These are phyloP conservation scores for Oreortyx pictus DNA, from an alignment of 2,797 vertebrate species.

Conservation along the genomic window DNA sequence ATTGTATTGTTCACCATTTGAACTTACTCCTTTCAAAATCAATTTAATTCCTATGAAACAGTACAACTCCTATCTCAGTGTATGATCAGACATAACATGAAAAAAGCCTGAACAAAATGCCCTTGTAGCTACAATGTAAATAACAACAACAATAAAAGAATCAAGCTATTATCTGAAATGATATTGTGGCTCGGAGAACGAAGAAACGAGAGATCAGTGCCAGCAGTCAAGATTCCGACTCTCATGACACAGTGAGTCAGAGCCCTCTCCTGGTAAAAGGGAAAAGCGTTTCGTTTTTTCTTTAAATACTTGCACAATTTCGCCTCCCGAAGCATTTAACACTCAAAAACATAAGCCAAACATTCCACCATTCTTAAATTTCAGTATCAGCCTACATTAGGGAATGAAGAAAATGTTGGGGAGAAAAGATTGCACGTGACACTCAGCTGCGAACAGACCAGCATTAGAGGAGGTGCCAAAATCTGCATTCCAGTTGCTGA, in stretches of 20 bases:
- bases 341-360: neutral
- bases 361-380: neutral
- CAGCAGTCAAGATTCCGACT: neutral
- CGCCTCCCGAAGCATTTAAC: neutral
- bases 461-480: neutral
- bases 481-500: neutral
- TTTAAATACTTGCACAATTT: neutral
- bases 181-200: neutral
- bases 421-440: neutral
- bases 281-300: neutral
- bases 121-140: neutral
- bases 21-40: neutral
- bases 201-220: neutral
- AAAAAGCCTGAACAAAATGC: neutral
- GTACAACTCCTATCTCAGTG: neutral
- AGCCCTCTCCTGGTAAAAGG: slow-evolving; percentile 3
- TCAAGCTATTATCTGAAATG: neutral
- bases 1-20: no score
- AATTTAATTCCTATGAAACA: neutral
- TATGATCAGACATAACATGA: neutral
- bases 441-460: neutral
- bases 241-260: neutral
- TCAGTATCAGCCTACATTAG: neutral
- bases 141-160: neutral
- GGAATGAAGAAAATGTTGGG: neutral